Percentiles rank a stretch among this genome's conserved stretches.
phyloP scores from a whole-genome alignment of 2,797 vertebrate genomes.

The Buphagus erythrorhynchus region DNA sequence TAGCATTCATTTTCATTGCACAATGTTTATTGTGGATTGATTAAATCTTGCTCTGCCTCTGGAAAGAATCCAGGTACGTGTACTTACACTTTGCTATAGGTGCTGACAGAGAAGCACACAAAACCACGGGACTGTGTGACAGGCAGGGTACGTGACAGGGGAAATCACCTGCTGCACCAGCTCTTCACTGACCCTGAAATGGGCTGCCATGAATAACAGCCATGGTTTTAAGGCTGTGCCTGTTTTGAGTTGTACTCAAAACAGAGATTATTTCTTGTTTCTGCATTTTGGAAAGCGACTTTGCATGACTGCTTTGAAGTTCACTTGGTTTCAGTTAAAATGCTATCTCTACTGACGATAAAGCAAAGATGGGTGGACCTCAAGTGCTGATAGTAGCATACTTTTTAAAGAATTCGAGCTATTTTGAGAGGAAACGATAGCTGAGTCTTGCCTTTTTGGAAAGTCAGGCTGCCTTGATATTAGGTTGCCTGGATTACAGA shows the following conservation, averaged over 20 bases:
- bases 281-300: not conserved
- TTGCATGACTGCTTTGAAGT: not conserved
- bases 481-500: slow-evolving; percentile 53
- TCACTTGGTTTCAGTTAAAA: not conserved
- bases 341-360: not conserved
- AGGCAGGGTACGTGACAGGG: not conserved
- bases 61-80: not conserved
- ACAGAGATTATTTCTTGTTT: not conserved
- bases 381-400: not conserved
- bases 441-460: not conserved
- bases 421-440: slow-evolving; percentile 4
- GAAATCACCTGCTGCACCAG: not conserved
- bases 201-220: not conserved
- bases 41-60: not conserved
- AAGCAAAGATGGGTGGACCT: not conserved
- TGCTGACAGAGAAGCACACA: not conserved
- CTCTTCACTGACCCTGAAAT: not conserved
- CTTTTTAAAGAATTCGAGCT: not conserved
- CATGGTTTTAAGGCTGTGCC: not conserved
- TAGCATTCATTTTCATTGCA: slow-evolving; percentile 1
- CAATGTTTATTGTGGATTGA: not conserved
- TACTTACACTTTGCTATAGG: not conserved
- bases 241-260: not conserved
- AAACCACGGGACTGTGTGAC: not conserved
- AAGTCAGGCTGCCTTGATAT: slow-evolving; percentile 27